Percentiles rank a stretch among this genome's conserved stretches.
Evolutionary conservation across 2,888 invertebrate genomes (phyloP).

Genomic region (Diloba caeruleocephala): DNA sequence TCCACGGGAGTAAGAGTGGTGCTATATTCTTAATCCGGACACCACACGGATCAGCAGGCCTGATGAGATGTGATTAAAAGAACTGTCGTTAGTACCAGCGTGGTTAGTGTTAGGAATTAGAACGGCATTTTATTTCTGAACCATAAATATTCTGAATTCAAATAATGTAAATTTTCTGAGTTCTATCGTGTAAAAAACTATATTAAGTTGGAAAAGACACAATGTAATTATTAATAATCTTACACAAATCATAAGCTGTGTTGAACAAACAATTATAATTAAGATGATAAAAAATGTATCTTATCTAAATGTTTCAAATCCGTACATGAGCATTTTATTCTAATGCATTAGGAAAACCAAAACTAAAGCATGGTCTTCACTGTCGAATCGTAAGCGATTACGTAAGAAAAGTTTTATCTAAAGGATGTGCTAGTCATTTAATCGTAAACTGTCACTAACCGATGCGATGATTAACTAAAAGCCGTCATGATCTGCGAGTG

Average conservation of each 20-base stretch:
- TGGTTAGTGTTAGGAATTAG: too few relatives aligned
- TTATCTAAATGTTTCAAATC: not conserved
- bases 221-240: constrained; percentile 11
- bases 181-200: not conserved
- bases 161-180: too few relatives aligned
- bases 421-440: constrained; percentile 36
- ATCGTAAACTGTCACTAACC: constrained; percentile 23
- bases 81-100: too few relatives aligned
- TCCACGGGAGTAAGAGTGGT: too few relatives aligned
- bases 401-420: constrained; percentile 5
- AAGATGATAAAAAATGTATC: constrained; percentile 2
- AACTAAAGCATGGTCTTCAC: constrained; percentile 19
- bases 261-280: constrained; percentile 1
- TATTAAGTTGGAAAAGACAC: constrained; percentile 7
- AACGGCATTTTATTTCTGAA: too few relatives aligned
- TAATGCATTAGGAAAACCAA: not conserved
- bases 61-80: too few relatives aligned
- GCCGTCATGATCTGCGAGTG: constrained; percentile 14
- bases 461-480: constrained; percentile 40
- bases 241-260: constrained; percentile 16
- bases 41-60: too few relatives aligned
- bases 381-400: not conserved
- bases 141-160: too few relatives aligned
- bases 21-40: too few relatives aligned
- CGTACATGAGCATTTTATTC: constrained; percentile 29